A percentile compares a stretch with the other conserved stretches of the same genome.
phyloP scores from a whole-genome alignment of 2,113 vertebrate genomes.

The Turnix velox region DNA sequence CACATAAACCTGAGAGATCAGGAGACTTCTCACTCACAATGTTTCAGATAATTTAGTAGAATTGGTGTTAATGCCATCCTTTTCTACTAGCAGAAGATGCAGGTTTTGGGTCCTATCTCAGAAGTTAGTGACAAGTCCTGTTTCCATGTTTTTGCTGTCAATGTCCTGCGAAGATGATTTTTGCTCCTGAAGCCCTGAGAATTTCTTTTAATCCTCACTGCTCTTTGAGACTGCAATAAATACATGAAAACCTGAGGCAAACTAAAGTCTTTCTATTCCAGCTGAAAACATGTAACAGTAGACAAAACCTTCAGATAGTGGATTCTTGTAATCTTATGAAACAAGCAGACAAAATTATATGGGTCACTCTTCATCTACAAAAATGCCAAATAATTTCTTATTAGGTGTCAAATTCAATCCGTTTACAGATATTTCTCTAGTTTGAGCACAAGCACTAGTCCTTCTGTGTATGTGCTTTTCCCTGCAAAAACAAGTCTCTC shows the following conservation, averaged over 20 bases:
- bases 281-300: not conserved
- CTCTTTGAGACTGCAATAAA: not conserved
- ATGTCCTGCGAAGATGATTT: not conserved
- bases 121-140: fast-evolving
- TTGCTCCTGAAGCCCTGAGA: not conserved
- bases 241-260: not conserved
- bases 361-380: fast-evolving
- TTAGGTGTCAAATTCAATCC: not conserved
- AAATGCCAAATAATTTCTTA: not conserved
- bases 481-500: not conserved
- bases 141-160: not conserved
- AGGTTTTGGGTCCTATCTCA: not conserved
- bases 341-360: not conserved
- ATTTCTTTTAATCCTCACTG: not conserved
- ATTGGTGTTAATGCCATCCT: not conserved
- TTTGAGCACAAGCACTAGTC: not conserved
- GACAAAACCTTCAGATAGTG: not conserved
- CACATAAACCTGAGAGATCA: not conserved
- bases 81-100: not conserved
- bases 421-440: not conserved
- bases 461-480: not conserved
- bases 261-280: not conserved
- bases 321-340: not conserved
- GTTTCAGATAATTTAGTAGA: not conserved
- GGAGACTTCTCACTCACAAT: not conserved